phyloP scores from a whole-genome alignment of 1,140 invertebrate genomes.

The Muscidifurax raptorellus region DNA sequence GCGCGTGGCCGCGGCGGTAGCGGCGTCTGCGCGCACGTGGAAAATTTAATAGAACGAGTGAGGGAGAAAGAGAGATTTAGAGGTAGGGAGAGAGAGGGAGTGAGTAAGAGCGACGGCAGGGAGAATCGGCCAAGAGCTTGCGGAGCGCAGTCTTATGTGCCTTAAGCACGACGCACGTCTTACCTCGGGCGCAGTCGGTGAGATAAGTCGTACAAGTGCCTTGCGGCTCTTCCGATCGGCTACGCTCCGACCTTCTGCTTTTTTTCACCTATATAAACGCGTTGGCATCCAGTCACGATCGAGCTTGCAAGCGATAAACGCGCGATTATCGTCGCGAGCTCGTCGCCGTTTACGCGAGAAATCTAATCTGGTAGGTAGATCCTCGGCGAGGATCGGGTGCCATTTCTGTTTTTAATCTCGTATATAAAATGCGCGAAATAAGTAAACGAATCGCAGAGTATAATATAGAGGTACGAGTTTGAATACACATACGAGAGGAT shows the following conservation, averaged over 20 bases:
- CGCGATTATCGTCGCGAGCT: no score
- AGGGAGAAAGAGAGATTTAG: not conserved
- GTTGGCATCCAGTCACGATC: no score
- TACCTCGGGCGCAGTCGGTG: not conserved
- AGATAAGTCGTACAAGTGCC: conserved; percentile 23
- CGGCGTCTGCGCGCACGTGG: conserved; percentile 65
- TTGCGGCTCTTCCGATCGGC: not conserved
- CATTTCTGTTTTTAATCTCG: no score
- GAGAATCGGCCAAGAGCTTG: conserved; percentile 13
- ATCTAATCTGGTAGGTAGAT: no score
- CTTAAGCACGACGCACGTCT: conserved; percentile 54
- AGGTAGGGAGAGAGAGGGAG: no score
- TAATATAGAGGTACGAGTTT: not conserved
- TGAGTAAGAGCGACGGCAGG: not conserved
- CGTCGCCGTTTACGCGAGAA: no score
- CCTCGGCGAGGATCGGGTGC: no score
- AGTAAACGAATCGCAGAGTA: no score
- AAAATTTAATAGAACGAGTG: conserved; percentile 53
- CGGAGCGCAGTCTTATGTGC: conserved; percentile 60
- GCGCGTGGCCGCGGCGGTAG: conserved; percentile 55
- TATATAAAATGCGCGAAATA: no score
- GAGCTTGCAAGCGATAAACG: not conserved
- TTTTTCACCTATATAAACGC: not conserved
- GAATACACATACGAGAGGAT: not conserved
- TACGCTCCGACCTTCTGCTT: not conserved